phyloP scores from a whole-genome alignment of 1,140 invertebrate genomes.

The Maniola jurtina region DNA sequence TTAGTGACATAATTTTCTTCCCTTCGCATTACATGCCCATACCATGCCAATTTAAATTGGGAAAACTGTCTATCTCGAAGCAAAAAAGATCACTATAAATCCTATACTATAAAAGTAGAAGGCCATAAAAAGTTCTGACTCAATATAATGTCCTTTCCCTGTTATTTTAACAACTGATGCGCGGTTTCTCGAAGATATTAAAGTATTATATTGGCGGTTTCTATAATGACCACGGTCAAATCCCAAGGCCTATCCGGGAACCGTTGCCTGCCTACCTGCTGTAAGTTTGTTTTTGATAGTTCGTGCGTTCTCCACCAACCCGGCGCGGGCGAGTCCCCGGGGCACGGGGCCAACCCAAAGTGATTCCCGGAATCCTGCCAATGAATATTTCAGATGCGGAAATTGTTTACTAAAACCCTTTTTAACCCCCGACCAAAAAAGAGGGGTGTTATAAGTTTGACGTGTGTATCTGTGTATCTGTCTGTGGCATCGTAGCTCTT shows the following conservation, averaged over 20 bases:
- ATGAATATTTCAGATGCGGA: slow-evolving; percentile 37
- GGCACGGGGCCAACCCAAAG: slow-evolving; percentile 22
- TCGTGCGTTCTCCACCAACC: slow-evolving; percentile 22
- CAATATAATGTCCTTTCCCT: background rate
- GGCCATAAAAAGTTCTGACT: too few relatives aligned
- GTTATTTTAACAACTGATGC: background rate
- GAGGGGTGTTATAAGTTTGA: too few relatives aligned
- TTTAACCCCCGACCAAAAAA: too few relatives aligned
- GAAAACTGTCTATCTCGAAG: too few relatives aligned
- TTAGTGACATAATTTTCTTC: too few relatives aligned
- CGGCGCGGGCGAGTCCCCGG: slow-evolving; percentile 26
- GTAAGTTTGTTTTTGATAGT: slow-evolving; percentile 32
- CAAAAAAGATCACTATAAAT: too few relatives aligned
- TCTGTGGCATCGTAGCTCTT: too few relatives aligned
- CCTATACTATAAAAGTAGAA: too few relatives aligned
- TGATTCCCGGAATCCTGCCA: slow-evolving; percentile 26
- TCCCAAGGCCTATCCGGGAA: slow-evolving; percentile 13
- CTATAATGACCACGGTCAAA: slow-evolving; percentile 9
- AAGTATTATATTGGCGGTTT: background rate
- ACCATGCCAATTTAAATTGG: too few relatives aligned
- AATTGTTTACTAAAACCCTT: slow-evolving; percentile 33
- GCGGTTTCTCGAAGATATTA: background rate
- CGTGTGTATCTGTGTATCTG: too few relatives aligned
- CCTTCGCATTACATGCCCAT: too few relatives aligned
- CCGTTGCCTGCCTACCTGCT: slow-evolving; percentile 17